A percentile compares a stretch with the other conserved stretches of the same genome.
phyloP scores from a whole-genome alignment of 2,797 vertebrate species.

The Percopsis omiscomaycus region DNA sequence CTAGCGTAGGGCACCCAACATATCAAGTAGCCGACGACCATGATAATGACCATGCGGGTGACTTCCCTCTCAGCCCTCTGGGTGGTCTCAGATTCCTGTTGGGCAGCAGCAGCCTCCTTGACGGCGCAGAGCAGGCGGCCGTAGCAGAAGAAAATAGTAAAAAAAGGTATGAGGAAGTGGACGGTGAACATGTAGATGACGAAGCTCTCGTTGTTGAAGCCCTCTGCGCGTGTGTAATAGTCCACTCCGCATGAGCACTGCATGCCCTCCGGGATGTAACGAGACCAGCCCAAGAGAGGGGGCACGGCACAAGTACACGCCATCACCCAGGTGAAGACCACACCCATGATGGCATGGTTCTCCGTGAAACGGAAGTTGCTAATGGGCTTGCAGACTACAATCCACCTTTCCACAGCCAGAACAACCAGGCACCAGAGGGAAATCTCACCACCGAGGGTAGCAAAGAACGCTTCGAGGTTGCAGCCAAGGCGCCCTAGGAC shows the following conservation, averaged over 20 bases:
- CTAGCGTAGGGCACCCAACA: slow-evolving; percentile 90
- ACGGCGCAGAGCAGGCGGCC: slow-evolving; percentile 94
- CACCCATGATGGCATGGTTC: slow-evolving; percentile 91
- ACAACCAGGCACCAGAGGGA: slow-evolving; percentile 93
- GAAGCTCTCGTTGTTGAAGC: slow-evolving; percentile 93
- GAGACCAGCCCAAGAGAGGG: slow-evolving; percentile 92
- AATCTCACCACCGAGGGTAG: slow-evolving; percentile 91
- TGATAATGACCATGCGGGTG: slow-evolving; percentile 94
- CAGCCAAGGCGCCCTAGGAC: slow-evolving; percentile 89
- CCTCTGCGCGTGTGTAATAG: slow-evolving; percentile 93
- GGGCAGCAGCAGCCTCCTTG: slow-evolving; percentile 94
- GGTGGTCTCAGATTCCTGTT: slow-evolving; percentile 97
- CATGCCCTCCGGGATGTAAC: slow-evolving; percentile 95
- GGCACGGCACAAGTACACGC: slow-evolving; percentile 82
- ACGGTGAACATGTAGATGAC: slow-evolving; percentile 96
- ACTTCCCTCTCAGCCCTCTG: slow-evolving; percentile 98
- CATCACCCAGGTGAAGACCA: slow-evolving; percentile 87
- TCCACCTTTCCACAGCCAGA: slow-evolving; percentile 90
- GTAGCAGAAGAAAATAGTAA: slow-evolving; percentile 90
- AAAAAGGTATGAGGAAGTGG: slow-evolving; percentile 80
- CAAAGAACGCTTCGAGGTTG: slow-evolving; percentile 93
- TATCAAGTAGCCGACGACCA: slow-evolving; percentile 88
- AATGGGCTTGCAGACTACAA: slow-evolving; percentile 98
- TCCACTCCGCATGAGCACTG: slow-evolving; percentile 96
- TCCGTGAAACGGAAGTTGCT: slow-evolving; percentile 95